A percentile compares a stretch with the other conserved stretches of the same genome.
Conservation (phyloP, 2,888 invertebrate species). For the Mesorhabditis sp. region DNA sequence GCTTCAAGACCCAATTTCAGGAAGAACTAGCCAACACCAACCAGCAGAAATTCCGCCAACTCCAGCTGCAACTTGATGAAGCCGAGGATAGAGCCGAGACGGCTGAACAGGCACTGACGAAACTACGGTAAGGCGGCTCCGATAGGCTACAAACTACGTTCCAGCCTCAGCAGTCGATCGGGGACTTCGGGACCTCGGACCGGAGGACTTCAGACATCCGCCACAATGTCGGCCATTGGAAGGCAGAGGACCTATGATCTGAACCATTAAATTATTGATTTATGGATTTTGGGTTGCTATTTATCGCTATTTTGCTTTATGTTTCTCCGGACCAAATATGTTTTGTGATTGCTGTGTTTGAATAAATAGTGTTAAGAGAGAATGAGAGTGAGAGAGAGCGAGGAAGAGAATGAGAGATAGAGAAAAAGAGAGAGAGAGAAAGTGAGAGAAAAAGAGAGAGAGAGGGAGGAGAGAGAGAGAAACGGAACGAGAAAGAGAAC, state of each 20-base stretch:
- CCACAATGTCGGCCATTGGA: background rate
- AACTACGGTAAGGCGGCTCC: constrained; percentile 58
- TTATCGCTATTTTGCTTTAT: background rate
- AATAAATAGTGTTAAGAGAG: too few species aligned
- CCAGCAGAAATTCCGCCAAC: constrained; percentile 64
- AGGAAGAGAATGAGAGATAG: too few species aligned
- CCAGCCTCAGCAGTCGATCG: background rate
- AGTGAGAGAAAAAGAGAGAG: too few species aligned
- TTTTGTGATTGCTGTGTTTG: too few species aligned
- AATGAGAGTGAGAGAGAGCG: too few species aligned
- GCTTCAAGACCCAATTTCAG: constrained; percentile 20
- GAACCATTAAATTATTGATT: background rate
- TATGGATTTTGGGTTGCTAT: background rate
- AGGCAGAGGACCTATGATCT: background rate
- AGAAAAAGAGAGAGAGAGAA: too few species aligned
- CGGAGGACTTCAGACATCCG: background rate
- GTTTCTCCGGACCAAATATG: too few species aligned
- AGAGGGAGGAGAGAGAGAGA: too few species aligned
- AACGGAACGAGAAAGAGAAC: too few species aligned
- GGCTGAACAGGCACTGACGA: constrained; percentile 61
- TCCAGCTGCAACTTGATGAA: constrained; percentile 63
- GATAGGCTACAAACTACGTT: background rate
- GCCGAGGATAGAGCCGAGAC: constrained; percentile 63
- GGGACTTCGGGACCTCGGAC: background rate
- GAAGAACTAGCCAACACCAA: constrained; percentile 63